These are phyloP conservation scores for Selenia dentaria DNA, from an alignment of 2,888 invertebrate genomes.

Conservation along the genomic window DNA sequence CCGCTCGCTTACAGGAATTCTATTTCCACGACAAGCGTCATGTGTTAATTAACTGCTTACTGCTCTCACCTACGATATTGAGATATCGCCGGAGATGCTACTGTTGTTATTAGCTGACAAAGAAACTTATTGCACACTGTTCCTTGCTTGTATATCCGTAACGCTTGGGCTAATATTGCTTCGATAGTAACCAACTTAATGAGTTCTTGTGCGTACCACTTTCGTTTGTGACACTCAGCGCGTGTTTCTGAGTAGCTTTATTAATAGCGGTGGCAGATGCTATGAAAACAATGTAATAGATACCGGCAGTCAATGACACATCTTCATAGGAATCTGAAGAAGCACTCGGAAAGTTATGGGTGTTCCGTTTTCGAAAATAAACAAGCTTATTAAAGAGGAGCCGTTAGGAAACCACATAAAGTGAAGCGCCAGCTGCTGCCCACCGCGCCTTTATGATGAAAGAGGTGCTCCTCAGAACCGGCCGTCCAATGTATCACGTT, in stretches of 20 bases:
- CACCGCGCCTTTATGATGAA: constrained; percentile 78
- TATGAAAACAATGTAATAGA: constrained; percentile 36
- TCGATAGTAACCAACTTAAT: constrained; percentile 29
- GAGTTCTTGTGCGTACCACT: constrained; percentile 24
- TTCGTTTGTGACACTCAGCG: constrained; percentile 22
- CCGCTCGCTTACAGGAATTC: constrained; percentile 77
- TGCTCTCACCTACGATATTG: constrained; percentile 82
- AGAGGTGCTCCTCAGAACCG: constrained; percentile 66
- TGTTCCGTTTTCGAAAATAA: constrained; percentile 77
- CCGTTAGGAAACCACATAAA: constrained; percentile 78
- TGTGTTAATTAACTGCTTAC: constrained; percentile 83
- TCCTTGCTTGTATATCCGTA: constrained; percentile 38
- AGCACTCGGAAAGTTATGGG: constrained; percentile 53
- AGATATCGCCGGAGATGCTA: constrained; percentile 77
- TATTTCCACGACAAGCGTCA: constrained; percentile 83
- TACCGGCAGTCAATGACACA: constrained; percentile 51
- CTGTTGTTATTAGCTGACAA: constrained; percentile 80
- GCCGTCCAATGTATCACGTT: constrained; percentile 75
- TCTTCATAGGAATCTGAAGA: constrained; percentile 58
- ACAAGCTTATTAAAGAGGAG: constrained; percentile 80
- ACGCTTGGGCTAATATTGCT: constrained; percentile 30
- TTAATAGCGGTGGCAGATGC: constrained; percentile 35
- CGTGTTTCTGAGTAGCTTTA: constrained; percentile 24
- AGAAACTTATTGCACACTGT: constrained; percentile 76
- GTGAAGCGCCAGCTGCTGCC: constrained; percentile 75